Percentiles rank a stretch among this genome's conserved stretches.
Evolutionary conservation across 2,113 vertebrate species (phyloP).

Genomic region (Todiramphus chloris): DNA sequence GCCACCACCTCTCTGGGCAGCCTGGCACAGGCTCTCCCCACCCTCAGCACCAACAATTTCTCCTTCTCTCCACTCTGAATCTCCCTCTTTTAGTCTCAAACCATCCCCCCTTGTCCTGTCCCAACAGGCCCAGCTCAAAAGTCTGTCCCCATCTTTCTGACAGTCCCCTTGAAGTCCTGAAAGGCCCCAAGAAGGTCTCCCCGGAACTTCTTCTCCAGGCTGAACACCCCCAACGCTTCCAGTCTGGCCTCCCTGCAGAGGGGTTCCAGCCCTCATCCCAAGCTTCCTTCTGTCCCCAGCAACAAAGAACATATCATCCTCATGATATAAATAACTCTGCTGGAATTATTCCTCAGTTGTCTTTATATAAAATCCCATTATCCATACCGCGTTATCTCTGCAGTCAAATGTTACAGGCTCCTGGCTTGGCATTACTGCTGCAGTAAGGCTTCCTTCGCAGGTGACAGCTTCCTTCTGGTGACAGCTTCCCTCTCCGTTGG

Average conservation of each 20-base stretch:
- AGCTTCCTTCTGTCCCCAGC: background rate
- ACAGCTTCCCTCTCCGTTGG: background rate
- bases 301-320: fast-evolving
- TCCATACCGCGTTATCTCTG: background rate
- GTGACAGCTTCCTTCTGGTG: background rate
- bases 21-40: too few species aligned
- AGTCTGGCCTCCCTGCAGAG: background rate
- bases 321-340: background rate
- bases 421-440: background rate
- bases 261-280: background rate
- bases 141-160: too few species aligned
- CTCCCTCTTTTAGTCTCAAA: too few species aligned
- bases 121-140: too few species aligned
- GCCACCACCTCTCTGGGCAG: too few species aligned
- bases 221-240: too few species aligned
- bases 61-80: too few species aligned
- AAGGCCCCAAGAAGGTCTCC: too few species aligned
- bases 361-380: background rate
- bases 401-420: fast-evolving
- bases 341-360: background rate
- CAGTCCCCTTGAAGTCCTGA: too few species aligned
- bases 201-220: too few species aligned
- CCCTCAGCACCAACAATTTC: too few species aligned
- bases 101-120: too few species aligned
- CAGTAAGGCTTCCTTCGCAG: background rate